Conservation (phyloP, 2,888 invertebrate genomes). For the Drosophila rubida region DNA sequence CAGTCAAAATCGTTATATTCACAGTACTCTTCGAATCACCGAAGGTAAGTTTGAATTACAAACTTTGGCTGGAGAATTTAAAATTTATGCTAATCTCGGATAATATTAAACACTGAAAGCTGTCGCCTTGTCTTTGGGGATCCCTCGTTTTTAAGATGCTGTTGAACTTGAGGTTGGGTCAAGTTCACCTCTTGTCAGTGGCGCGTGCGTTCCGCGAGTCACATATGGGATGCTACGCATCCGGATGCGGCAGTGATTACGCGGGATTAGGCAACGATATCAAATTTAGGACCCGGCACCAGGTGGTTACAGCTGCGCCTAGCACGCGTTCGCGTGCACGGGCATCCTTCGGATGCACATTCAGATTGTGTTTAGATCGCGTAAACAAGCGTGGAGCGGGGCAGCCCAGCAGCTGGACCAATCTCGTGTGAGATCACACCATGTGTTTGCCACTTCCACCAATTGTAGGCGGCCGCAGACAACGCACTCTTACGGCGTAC, state of each 20-base stretch:
- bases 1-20: too few species aligned
- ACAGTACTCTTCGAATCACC: too few species aligned
- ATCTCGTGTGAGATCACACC: constrained; percentile 75
- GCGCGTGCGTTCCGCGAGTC: constrained; percentile 31
- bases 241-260: constrained; percentile 25
- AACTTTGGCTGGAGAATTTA: neutral
- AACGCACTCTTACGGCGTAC: constrained; percentile 23
- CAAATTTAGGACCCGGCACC: constrained; percentile 64
- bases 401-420: constrained; percentile 63
- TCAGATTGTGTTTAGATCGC: constrained; percentile 11
- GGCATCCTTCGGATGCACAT: constrained; percentile 38
- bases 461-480: constrained; percentile 52
- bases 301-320: constrained; percentile 64
- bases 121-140: neutral
- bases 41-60: neutral
- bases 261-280: constrained; percentile 48
- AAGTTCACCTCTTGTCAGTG: constrained; percentile 18
- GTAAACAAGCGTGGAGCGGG: constrained; percentile 37
- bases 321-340: constrained; percentile 58
- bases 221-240: constrained; percentile 22
- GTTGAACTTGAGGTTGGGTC: neutral
- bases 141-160: neutral
- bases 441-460: constrained; percentile 68
- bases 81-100: neutral
- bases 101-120: neutral